Evolutionary conservation across 2,113 vertebrate species (phyloP), one percentile per base, ranked within the genome.

Genomic region (Coregonus clupeaformis): DNA sequence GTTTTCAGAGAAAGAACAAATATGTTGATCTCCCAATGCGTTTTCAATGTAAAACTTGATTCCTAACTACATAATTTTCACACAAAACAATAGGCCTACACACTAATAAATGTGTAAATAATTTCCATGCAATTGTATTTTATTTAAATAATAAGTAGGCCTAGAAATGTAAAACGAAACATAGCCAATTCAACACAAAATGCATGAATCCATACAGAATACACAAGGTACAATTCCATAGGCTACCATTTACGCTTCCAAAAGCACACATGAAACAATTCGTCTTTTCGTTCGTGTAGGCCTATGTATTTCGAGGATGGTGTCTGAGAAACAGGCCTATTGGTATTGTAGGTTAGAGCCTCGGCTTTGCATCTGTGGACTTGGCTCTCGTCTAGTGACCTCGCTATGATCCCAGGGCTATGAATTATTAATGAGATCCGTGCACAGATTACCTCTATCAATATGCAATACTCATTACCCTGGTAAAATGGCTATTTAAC

Each of bases 381-480:
- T 90, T 86, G 83, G 89, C 85, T 85, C 92, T 88, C 89, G 96
- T 94, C 97, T 98, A 86, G 92, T 98, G 97, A 98, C 97, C 97
- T 95, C 84, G 86, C 85, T 85, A 92, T 98, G 97, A 97, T 98
- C 97, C 97, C 94, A 85, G 91, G 77, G 6, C 90, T 90, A 98
- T 97, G 92, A 97, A 98, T 98, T 94, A 98, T 98, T 95, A 95
- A 98, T 98, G 95, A 96, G 95, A 95, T 96, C 95, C 95, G 94
- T 94, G 92, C 93, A 90, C 92, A 92, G 95, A 95, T 96, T 94
- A 94, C 95, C 94, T 95, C 94, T 94, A 95, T 97, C 96, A 97
- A 96, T 95, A 98, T 97, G 95, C 96, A 97, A 97, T 95, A 94
- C 94, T 95, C 97, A 97, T 98, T 97, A 97, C 93, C 92, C 91